Conservation (phyloP, 1,140 invertebrate species). For the Akabosia matsudoensis region DNA sequence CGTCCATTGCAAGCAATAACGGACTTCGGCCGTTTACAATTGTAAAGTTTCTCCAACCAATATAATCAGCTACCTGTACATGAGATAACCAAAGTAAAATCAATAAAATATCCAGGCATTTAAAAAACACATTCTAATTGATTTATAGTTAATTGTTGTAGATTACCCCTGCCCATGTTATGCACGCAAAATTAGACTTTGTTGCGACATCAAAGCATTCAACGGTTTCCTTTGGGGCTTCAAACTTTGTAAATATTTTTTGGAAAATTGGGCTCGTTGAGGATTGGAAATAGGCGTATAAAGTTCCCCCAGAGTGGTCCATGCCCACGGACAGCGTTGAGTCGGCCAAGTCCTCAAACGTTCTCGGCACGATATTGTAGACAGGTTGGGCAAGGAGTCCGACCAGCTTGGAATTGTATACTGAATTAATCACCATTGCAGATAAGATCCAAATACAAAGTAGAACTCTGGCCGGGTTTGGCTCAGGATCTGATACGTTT, state of each 20-base stretch:
- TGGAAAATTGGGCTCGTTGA: not conserved
- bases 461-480: not conserved
- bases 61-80: not conserved
- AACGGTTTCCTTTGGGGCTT: not conserved
- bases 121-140: too few species aligned
- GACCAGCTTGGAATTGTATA: not conserved
- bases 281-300: not conserved
- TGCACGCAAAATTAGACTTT: conserved; percentile 10
- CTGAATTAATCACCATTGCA: not conserved
- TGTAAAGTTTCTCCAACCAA: not conserved
- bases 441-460: not conserved
- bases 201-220: not conserved
- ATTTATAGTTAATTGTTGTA: too few species aligned
- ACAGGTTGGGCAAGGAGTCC: not conserved
- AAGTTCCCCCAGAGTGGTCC: not conserved
- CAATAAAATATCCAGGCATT: too few species aligned
- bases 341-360: conserved; percentile 2
- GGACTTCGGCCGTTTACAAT: not conserved
- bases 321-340: not conserved
- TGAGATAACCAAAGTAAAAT: too few species aligned
- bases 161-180: not conserved
- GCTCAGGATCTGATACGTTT: not conserved
- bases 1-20: not conserved
- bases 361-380: not conserved
- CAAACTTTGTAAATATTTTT: not conserved